These are phyloP conservation scores for Deilephila elpenor DNA, from an alignment of 2,888 invertebrate genomes.

Conservation along the genomic window DNA sequence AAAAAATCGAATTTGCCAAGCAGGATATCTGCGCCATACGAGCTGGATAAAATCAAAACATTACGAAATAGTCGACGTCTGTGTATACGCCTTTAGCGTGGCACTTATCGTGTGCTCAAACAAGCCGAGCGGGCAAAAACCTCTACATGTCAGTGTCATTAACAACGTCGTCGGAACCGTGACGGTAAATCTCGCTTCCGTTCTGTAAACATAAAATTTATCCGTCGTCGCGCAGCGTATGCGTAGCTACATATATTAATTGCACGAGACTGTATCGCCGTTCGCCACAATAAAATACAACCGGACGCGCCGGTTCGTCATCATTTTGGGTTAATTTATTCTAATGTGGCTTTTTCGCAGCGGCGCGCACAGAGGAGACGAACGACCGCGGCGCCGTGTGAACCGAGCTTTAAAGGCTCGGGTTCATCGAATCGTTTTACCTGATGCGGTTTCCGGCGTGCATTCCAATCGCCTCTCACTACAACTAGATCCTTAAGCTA, in stretches of 20 bases:
- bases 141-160: slow-evolving; percentile 42
- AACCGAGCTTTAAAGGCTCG: slow-evolving; percentile 45
- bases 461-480: slow-evolving; percentile 61
- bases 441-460: slow-evolving; percentile 75
- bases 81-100: slow-evolving; percentile 31
- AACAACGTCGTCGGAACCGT: slow-evolving; percentile 39
- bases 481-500: slow-evolving; percentile 35
- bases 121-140: slow-evolving; percentile 31
- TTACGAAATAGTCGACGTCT: slow-evolving; percentile 2
- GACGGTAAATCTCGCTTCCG: slow-evolving; percentile 51
- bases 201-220: slow-evolving; percentile 50
- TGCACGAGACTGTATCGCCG: slow-evolving; percentile 53
- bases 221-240: slow-evolving; percentile 41
- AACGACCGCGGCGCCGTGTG: slow-evolving; percentile 44
- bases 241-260: slow-evolving; percentile 49
- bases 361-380: slow-evolving; percentile 42
- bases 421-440: slow-evolving; percentile 65
- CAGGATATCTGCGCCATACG: background rate
- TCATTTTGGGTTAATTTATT: slow-evolving; percentile 62
- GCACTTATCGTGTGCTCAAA: slow-evolving; percentile 26
- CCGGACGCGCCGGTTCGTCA: slow-evolving; percentile 60
- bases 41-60: slow-evolving; percentile 31
- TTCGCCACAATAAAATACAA: slow-evolving; percentile 55
- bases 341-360: slow-evolving; percentile 62
- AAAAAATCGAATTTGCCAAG: slow-evolving; percentile 9